phyloP scores from a whole-genome alignment of 1,140 invertebrate genomes.

The Formica selysi region DNA sequence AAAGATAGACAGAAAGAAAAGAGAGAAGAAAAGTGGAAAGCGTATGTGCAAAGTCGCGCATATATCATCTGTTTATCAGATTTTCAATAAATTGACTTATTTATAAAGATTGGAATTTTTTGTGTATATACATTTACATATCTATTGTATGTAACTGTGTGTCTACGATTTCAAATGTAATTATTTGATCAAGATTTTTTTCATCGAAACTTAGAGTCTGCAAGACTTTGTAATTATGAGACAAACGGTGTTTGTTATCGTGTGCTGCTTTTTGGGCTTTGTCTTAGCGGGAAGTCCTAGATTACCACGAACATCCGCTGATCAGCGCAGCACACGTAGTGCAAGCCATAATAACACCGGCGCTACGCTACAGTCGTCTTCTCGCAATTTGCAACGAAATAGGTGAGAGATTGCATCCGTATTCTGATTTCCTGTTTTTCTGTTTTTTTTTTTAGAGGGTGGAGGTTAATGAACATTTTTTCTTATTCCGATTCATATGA shows the following conservation, averaged over 20 bases:
- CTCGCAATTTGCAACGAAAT: constrained; percentile 80
- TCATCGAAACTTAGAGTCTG: neutral
- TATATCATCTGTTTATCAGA: neutral
- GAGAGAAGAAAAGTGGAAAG: constrained; percentile 17
- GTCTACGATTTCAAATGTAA: neutral
- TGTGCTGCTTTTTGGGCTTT: constrained; percentile 82
- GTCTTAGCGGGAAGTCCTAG: constrained; percentile 83
- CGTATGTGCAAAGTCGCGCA: neutral
- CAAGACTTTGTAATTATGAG: constrained; percentile 75
- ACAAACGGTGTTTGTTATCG: constrained; percentile 79
- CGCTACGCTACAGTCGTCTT: constrained; percentile 75
- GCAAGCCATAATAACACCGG: constrained; percentile 79
- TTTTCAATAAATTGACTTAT: neutral
- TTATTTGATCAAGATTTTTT: neutral
- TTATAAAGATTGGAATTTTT: neutral
- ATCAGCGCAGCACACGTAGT: constrained; percentile 83
- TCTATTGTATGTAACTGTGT: constrained; percentile 2
- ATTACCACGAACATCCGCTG: constrained; percentile 83
- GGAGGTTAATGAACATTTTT: neutral
- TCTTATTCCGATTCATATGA: constrained; percentile 42
- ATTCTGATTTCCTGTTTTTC: constrained; percentile 9
- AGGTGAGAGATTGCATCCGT: constrained; percentile 71
- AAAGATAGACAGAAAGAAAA: constrained; percentile 11
- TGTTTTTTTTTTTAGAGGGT: constrained; percentile 22
- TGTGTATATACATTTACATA: neutral